Conservation (phyloP, 2,113 vertebrate genomes). For the Channa argus region DNA sequence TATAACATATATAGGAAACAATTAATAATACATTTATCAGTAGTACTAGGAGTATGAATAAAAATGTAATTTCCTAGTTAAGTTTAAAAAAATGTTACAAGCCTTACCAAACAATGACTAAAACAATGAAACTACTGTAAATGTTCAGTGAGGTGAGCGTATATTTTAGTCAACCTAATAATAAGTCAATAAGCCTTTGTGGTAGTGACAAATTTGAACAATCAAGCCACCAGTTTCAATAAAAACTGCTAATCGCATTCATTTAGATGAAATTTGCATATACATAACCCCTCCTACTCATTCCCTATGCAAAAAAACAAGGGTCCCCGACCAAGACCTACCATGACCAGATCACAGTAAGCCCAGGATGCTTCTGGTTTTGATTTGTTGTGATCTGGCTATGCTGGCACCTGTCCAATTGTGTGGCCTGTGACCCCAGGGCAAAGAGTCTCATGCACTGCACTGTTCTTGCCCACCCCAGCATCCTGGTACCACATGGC, state of each 20-base stretch:
- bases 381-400: conserved; percentile 39
- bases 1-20: no score
- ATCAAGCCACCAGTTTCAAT: background rate
- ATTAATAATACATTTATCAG: no score
- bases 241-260: background rate
- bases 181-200: no score
- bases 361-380: conserved; percentile 28
- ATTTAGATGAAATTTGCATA: background rate
- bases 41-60: no score
- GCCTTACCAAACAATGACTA: background rate
- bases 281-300: background rate
- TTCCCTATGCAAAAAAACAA: background rate
- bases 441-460: conserved; percentile 9
- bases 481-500: conserved; percentile 58
- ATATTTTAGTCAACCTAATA: background rate
- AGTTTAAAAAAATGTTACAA: no score
- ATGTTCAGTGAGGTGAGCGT: background rate
- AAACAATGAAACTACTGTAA: background rate
- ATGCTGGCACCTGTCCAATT: conserved; percentile 37
- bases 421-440: conserved; percentile 50
- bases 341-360: conserved; percentile 43
- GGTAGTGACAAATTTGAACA: background rate
- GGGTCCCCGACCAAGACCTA: conserved; percentile 7
- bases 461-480: conserved; percentile 10
- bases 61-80: no score